Conservation (phyloP, 53 echinoderm and acorn worm species). For the Holothuria leucospilota region DNA sequence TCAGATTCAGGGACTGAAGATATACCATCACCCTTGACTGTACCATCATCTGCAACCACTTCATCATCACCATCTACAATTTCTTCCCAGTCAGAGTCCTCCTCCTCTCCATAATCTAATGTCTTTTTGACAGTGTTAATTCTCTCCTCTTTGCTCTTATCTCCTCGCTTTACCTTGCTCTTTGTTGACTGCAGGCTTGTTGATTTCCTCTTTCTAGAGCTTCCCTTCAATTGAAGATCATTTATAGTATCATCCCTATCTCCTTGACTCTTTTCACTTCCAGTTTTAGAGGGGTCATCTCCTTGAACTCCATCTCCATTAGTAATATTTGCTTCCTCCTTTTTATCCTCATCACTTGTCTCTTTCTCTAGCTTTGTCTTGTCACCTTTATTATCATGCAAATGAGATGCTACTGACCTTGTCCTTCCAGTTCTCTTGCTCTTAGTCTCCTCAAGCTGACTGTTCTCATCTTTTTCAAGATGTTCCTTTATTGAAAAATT, state of each 20-base stretch:
- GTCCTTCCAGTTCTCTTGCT: background rate
- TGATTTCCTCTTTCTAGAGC: background rate
- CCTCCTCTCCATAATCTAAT: background rate
- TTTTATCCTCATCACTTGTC: background rate
- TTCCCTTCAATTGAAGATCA: no score
- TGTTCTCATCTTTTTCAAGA: background rate
- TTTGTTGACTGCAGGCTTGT: constrained; percentile 18
- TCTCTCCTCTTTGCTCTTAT: constrained; percentile 1
- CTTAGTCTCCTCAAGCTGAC: background rate
- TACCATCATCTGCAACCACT: background rate
- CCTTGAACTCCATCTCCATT: background rate
- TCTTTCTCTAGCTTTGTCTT: background rate
- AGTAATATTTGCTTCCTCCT: background rate
- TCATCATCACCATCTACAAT: background rate
- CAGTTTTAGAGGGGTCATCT: no score
- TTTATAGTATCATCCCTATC: no score
- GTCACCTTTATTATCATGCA: background rate
- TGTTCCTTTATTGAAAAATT: background rate
- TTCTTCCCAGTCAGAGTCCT: constrained; percentile 1
- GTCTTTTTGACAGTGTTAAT: constrained; percentile 15
- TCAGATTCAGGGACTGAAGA: no score
- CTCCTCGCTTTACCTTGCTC: constrained; percentile 30
- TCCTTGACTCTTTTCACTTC: no score
- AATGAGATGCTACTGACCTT: background rate
- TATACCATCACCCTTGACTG: background rate